A percentile compares a stretch with the other conserved stretches of the same genome.
phyloP scores from a whole-genome alignment of 1,140 invertebrate genomes.

The Drosophila leontia region DNA sequence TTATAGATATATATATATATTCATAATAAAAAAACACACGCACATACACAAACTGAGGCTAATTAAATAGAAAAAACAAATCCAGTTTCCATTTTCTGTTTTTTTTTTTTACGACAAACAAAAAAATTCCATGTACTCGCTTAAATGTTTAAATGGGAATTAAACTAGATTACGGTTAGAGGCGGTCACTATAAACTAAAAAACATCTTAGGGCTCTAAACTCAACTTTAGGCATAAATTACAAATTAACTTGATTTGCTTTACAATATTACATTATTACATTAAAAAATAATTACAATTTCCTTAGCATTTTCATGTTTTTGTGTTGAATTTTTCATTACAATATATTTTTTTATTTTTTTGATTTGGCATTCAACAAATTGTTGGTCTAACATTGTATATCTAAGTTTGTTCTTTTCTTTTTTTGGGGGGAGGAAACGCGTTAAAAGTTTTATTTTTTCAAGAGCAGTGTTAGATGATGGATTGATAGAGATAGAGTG shows the following conservation, averaged over 20 bases:
- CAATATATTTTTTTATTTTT: slow-evolving; percentile 38
- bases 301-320: slow-evolving; percentile 20
- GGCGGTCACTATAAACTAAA: slow-evolving; percentile 77
- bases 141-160: slow-evolving; percentile 55
- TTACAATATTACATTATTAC: slow-evolving; percentile 58
- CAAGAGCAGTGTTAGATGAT: slow-evolving; percentile 47
- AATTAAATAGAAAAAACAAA: slow-evolving; percentile 51
- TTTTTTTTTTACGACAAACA: slow-evolving; percentile 54
- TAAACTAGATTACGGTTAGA: slow-evolving; percentile 77
- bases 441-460: slow-evolving; percentile 10
- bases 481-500: slow-evolving; percentile 30
- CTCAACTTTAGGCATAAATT: slow-evolving; percentile 62
- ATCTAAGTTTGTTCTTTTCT: slow-evolving; percentile 72
- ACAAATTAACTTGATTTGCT: slow-evolving; percentile 55
- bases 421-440: slow-evolving; percentile 17
- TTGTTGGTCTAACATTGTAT: slow-evolving; percentile 70
- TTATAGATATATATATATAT: slow-evolving; percentile 14
- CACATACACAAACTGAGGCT: slow-evolving; percentile 46
- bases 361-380: slow-evolving; percentile 80
- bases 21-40: slow-evolving; percentile 50
- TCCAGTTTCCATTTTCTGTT: slow-evolving; percentile 10
- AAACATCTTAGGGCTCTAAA: slow-evolving; percentile 71
- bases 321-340: slow-evolving; percentile 53
- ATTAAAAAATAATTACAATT: slow-evolving; percentile 35
- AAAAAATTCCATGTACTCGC: slow-evolving; percentile 64